Base-by-base conservation (phyloP, 1,140 invertebrate species). In the Orius laevigatus region DNA sequence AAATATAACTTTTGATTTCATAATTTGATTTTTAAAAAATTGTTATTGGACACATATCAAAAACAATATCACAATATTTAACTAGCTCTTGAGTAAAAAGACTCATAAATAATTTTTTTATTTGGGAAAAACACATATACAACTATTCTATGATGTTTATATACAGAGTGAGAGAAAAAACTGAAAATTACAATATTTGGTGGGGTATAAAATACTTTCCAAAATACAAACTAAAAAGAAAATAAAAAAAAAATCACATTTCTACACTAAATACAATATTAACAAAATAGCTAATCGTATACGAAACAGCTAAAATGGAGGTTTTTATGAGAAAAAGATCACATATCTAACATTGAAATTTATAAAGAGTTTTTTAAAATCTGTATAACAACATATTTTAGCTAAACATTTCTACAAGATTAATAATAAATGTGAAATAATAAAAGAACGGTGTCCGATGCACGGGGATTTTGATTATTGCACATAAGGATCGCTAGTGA, bases 41-140 rank as follows among this genome's bases (percentile, higher is more conserved):
- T 46, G 42, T 31, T 10, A 42, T 14, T 33, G n/a, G 44, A 46
- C 19, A 38, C 46, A 34, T 31, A 20, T n/a, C 14, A 31, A 31
- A 31, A 51, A 51, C 16, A 51, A 51, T 51, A 51, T 51, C 49
- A 51, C 49, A 51, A 51, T 51, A 14, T 51, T 40, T 34, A 34
- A 46, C 49, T 51, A 51, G 19, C 35, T 46, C 44, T 39, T 16
- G 43, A 51, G 12, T 34, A 35, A 36, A 41, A 34, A 15, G 44
- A 46, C 44, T 46, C 32, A 46, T 46, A 46, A 46, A 46, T 51
- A 46, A 51, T 11, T 39, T 46, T 19, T n/a, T n/a, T n/a, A n/a
- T n/a, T n/a, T n/a, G n/a, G 32, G 39, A 39, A 48, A 12, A 48
- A 38, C 20, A 38, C n/a, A 45, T 33, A 48, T 48, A 48, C 31